phyloP scores from a whole-genome alignment of 2,888 invertebrate genomes.

The Embidobia sp. region DNA sequence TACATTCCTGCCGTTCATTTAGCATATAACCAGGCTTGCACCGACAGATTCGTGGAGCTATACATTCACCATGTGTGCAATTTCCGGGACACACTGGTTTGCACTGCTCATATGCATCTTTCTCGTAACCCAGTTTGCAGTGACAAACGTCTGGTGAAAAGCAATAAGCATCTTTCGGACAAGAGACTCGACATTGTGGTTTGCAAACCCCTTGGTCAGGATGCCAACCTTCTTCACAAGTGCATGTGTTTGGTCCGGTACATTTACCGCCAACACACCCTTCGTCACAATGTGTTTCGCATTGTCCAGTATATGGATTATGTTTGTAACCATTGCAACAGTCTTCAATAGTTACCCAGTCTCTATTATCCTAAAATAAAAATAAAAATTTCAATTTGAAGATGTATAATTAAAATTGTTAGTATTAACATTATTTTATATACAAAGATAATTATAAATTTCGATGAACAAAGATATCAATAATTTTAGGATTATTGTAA shows the following conservation, averaged over 20 bases:
- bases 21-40: conserved; percentile 74
- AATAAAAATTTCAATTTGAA: no score
- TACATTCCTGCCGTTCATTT: conserved; percentile 73
- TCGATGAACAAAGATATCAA: no score
- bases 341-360: conserved; percentile 79
- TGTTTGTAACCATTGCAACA: conserved; percentile 89
- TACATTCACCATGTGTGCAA: conserved; percentile 77
- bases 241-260: conserved; percentile 85
- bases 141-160: conserved; percentile 84
- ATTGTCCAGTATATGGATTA: conserved; percentile 83
- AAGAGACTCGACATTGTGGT: conserved; percentile 83
- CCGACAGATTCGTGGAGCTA: conserved; percentile 74
- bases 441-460: no score
- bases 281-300: conserved; percentile 85
- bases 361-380: conserved; percentile 53
- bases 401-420: no score
- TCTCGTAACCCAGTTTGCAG: conserved; percentile 83
- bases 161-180: conserved; percentile 83
- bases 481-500: no score
- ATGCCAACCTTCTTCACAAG: conserved; percentile 84
- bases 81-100: conserved; percentile 80
- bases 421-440: no score
- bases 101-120: conserved; percentile 81
- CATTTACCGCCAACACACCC: conserved; percentile 88
- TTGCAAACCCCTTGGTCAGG: conserved; percentile 86